Evolutionary conservation across 1,140 invertebrate species (phyloP).

Genomic region (Brachionus plicatilis): DNA sequence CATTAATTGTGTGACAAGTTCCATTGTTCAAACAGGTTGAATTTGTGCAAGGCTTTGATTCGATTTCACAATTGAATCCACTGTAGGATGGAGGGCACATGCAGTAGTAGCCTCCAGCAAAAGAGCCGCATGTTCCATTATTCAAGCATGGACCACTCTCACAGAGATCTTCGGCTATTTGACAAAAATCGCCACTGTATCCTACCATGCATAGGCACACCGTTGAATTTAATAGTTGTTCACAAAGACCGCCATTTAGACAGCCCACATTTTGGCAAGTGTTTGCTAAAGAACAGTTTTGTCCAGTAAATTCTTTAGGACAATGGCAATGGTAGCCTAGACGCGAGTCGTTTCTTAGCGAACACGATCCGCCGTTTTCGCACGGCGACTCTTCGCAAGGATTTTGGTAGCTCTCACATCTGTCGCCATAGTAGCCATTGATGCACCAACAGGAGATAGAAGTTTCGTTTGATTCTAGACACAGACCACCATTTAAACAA

Average conservation of each 20-base stretch:
- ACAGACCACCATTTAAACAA: not conserved
- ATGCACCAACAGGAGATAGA: conserved; percentile 70
- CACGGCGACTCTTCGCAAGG: not conserved
- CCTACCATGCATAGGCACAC: conserved; percentile 29
- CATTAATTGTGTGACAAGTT: conserved; percentile 60
- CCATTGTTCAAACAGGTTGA: conserved; percentile 85
- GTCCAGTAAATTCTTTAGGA: not conserved
- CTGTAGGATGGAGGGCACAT: conserved; percentile 21
- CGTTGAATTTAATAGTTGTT: not conserved
- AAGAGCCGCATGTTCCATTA: conserved; percentile 44
- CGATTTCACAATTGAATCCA: conserved; percentile 63
- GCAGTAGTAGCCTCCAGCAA: conserved; percentile 37
- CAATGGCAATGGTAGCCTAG: conserved; percentile 43
- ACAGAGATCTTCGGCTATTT: not conserved
- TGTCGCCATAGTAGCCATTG: conserved; percentile 71
- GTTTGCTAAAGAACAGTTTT: conserved; percentile 62
- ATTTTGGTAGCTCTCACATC: conserved; percentile 40
- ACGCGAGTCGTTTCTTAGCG: conserved; percentile 54
- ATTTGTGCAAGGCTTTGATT: conserved; percentile 70
- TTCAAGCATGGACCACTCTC: conserved; percentile 44
- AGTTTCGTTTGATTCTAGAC: not conserved
- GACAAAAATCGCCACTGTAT: conserved; percentile 42
- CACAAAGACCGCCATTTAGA: conserved; percentile 70
- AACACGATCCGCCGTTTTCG: not conserved
- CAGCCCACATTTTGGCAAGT: conserved; percentile 68